Evolutionary conservation across 2,797 vertebrate genomes (phyloP).

Genomic region (Sardinella longiceps): DNA sequence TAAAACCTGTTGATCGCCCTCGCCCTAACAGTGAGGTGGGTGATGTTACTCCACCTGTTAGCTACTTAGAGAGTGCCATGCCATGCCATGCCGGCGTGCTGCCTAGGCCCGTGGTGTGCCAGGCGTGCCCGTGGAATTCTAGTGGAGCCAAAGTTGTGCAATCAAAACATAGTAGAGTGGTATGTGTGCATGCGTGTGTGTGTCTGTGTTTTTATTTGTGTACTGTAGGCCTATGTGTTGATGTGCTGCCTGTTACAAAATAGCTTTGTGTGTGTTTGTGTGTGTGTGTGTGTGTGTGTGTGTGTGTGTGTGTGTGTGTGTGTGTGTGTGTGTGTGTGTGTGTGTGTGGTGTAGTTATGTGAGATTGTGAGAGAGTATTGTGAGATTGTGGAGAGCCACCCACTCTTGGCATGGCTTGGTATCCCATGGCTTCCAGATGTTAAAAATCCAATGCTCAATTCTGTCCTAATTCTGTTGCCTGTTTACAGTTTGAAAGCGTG

Average conservation of each 20-base stretch:
- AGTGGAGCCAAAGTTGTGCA: neutral
- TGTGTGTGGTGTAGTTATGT: slow-evolving; percentile 14
- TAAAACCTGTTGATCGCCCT: neutral
- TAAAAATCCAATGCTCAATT: too few relatives aligned
- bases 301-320: neutral
- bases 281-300: slow-evolving; percentile 23
- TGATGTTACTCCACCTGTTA: neutral
- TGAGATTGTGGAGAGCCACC: too few relatives aligned
- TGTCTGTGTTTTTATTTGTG: slow-evolving; percentile 10
- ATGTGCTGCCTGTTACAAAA: too few relatives aligned
- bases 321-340: neutral
- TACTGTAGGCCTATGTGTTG: too few relatives aligned
- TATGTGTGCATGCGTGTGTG: slow-evolving; percentile 23
- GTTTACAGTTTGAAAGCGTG: too few relatives aligned
- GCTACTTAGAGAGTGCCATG: too few relatives aligned
- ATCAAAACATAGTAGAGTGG: neutral
- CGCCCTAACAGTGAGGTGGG: neutral
- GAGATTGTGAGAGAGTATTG: too few relatives aligned
- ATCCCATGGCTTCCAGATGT: too few relatives aligned
- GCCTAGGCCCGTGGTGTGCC: too few relatives aligned
- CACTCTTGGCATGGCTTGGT: too few relatives aligned
- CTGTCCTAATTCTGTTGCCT: too few relatives aligned
- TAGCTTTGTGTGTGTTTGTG: slow-evolving; percentile 27
- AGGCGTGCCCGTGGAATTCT: neutral
- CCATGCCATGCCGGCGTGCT: too few relatives aligned